Conservation (phyloP, 2,888 invertebrate genomes). For the Spilosoma lubricipeda region DNA sequence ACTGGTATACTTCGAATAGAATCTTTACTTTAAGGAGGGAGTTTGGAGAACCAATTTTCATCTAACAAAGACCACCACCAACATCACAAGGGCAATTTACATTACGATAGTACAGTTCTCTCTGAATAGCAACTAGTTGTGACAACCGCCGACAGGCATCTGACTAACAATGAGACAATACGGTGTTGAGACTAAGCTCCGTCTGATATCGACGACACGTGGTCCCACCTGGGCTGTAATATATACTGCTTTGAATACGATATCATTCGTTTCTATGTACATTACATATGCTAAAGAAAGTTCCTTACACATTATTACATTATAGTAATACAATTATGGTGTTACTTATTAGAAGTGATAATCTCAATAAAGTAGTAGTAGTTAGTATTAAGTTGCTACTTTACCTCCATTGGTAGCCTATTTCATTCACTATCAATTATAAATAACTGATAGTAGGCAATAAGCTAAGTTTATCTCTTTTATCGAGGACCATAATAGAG, state of each 20-base stretch:
- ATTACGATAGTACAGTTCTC: constrained; percentile 37
- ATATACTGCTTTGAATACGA: constrained; percentile 25
- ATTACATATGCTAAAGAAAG: neutral
- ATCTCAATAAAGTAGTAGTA: too few relatives aligned
- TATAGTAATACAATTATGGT: too few relatives aligned
- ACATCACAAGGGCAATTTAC: constrained; percentile 26
- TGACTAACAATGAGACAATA: constrained; percentile 49
- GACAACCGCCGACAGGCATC: constrained; percentile 44
- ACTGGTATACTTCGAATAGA: neutral
- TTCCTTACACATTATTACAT: too few relatives aligned
- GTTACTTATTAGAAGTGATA: too few relatives aligned
- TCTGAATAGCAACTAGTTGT: constrained; percentile 34
- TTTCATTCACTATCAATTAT: too few relatives aligned
- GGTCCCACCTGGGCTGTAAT: constrained; percentile 41
- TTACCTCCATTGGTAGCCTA: too few relatives aligned
- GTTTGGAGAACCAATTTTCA: neutral
- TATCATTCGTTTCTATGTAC: neutral
- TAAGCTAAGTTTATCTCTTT: too few relatives aligned
- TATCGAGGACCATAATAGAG: too few relatives aligned
- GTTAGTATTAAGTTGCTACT: too few relatives aligned
- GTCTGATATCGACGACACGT: constrained; percentile 42
- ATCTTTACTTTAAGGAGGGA: neutral
- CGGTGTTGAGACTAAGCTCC: constrained; percentile 24
- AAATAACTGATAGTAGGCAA: too few relatives aligned
- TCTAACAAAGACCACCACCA: neutral